Conservation (phyloP, 37 sponge, comb jelly and placozoan species). For the Oscarella lobularis region DNA sequence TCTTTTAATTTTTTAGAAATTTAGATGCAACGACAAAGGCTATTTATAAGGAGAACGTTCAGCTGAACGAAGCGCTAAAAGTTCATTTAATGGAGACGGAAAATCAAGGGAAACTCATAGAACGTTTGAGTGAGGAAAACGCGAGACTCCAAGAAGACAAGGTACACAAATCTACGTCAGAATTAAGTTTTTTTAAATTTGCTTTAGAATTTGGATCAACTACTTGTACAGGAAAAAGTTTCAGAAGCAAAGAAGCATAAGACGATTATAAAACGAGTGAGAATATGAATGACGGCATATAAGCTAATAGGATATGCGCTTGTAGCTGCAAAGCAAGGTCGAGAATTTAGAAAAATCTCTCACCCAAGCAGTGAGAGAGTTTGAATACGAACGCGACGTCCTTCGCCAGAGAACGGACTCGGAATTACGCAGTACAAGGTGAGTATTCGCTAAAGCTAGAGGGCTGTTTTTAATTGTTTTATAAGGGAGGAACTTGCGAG, state of each 20-base stretch:
- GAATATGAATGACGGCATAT: slow-evolving; percentile 1
- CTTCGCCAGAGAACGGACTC: background rate
- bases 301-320: background rate
- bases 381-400: slow-evolving; percentile 47
- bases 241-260: slow-evolving; percentile 27
- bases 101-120: slow-evolving; percentile 32
- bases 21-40: slow-evolving; percentile 64
- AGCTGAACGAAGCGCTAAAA: slow-evolving; percentile 61
- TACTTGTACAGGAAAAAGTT: slow-evolving; percentile 34
- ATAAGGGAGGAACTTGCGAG: background rate
- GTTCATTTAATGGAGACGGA: slow-evolving; percentile 67
- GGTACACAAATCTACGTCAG: too few relatives aligned
- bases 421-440: background rate
- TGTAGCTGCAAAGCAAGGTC: background rate
- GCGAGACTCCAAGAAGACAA: slow-evolving; percentile 8
- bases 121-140: slow-evolving; percentile 5
- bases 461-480: background rate
- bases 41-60: slow-evolving; percentile 76
- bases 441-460: background rate
- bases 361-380: slow-evolving; percentile 30
- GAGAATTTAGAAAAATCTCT: slow-evolving; percentile 35
- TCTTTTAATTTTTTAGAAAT: slow-evolving; percentile 32
- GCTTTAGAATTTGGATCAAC: too few relatives aligned
- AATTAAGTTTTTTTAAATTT: too few relatives aligned
- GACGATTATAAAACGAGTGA: slow-evolving; percentile 2